Evolutionary conservation across 2,888 invertebrate species (phyloP), one percentile per base, ranked within the genome.

Genomic region (Fragum fragum): DNA sequence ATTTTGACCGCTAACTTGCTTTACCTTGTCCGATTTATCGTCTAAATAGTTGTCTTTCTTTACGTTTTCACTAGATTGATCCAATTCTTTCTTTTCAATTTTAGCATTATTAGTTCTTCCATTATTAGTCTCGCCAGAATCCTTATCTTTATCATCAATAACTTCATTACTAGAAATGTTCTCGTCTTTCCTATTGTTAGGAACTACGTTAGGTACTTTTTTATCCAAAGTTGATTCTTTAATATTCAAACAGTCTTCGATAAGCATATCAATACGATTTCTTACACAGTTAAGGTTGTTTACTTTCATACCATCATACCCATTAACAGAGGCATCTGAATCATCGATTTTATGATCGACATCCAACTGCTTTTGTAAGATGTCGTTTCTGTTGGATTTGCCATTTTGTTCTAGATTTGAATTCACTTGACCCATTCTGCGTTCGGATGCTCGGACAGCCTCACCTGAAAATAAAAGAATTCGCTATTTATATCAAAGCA

Each of bases 211-310:
- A 36, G 32, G 32, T 6, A 36, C 32, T 21, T 39, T 53, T 32
- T 78, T 72, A 32, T 73, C 68, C 36, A 42, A 29, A 36, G 2
- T 52, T 0, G 23, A 29, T 16, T 83, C 83, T 28, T 81, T 81
- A 7, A 79, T 73, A 57, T 83, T 81, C 63, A 88, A 70, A 57
- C 85, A 88, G 26, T 85, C 86, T 73, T 88, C 88, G 23, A 88
- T 88, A 28, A 88, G 79, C 73, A 83, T 86, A 78, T 88, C 88
- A 73, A 88, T 87, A 23, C 85, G 79, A 9, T 84, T 85, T 69
- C 87, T 88, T n/a, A 88, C 87, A 76, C 87, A 88, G 28, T 79
- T 47, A 18, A 83, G n/a, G 23, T 55, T 18, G 28, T 53, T 59
- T 23, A 59, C 47, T 52, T 73, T 79, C 29, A 63, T 71, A 21